These are phyloP conservation scores for Rhagoletis pomonella DNA, from an alignment of 1,140 invertebrate species.

Conservation along the genomic window DNA sequence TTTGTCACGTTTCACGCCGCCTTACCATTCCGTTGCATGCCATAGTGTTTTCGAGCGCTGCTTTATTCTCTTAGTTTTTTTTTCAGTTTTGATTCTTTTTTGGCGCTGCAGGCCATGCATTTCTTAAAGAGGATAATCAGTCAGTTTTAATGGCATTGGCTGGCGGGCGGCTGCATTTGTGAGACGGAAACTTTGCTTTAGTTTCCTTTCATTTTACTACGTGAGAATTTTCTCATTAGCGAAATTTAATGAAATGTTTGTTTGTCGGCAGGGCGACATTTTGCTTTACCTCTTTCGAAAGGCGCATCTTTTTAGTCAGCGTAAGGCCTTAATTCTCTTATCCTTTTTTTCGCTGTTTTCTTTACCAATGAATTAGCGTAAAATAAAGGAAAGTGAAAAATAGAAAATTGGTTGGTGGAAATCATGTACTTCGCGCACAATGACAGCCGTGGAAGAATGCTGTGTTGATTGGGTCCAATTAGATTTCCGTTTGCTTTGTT, in stretches of 20 bases:
- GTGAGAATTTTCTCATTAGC: constrained; percentile 71
- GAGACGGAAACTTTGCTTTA: constrained; percentile 23
- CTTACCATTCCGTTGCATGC: constrained; percentile 21
- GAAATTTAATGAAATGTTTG: constrained; percentile 71
- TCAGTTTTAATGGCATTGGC: constrained; percentile 17
- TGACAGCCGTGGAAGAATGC: not conserved
- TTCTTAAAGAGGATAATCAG: constrained; percentile 40
- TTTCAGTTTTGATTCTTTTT: not conserved
- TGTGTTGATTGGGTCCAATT: constrained; percentile 23
- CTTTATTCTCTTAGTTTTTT: not conserved
- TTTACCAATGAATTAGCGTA: constrained; percentile 32
- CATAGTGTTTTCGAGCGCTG: not conserved
- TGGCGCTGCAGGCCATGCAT: constrained; percentile 2
- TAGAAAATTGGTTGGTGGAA: not conserved
- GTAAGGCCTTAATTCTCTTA: not conserved
- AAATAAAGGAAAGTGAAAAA: constrained; percentile 24
- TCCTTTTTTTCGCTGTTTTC: not conserved
- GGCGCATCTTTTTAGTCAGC: not conserved
- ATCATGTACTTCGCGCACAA: not conserved
- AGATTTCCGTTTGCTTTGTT: not conserved
- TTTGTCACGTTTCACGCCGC: constrained; percentile 30
- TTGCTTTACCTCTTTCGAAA: not conserved
- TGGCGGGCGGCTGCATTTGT: not conserved
- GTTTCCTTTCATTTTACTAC: constrained; percentile 53
- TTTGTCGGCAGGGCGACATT: constrained; percentile 32